phyloP scores from a whole-genome alignment of 2,888 invertebrate species.

The Epinotia demarniana region DNA sequence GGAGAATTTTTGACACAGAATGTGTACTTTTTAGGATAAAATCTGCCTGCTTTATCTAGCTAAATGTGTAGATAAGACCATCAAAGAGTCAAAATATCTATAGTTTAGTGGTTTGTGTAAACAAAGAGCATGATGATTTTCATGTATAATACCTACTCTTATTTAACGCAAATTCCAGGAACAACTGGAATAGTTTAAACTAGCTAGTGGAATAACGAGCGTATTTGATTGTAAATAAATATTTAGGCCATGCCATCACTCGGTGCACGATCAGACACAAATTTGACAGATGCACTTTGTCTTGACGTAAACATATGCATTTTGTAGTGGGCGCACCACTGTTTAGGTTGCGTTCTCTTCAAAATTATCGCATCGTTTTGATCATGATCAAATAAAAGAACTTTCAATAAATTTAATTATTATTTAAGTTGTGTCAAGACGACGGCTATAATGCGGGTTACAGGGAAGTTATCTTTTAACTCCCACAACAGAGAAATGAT shows the following conservation, averaged over 20 bases:
- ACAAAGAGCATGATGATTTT: conserved; percentile 2
- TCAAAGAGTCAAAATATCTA: neutral
- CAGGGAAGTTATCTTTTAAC: neutral
- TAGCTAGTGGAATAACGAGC: neutral
- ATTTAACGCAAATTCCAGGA: neutral
- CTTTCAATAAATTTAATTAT: conserved; percentile 1
- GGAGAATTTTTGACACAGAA: neutral
- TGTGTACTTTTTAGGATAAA: neutral
- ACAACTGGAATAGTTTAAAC: neutral
- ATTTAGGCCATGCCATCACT: conserved; percentile 29
- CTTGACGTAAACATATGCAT: conserved; percentile 29
- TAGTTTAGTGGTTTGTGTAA: neutral
- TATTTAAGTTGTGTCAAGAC: neutral
- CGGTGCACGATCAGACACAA: conserved; percentile 8
- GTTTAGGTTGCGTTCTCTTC: conserved; percentile 22
- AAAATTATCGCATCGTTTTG: conserved; percentile 8
- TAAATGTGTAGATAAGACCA: neutral
- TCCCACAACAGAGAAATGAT: neutral
- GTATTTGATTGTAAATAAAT: conserved; percentile 30
- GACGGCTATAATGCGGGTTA: neutral
- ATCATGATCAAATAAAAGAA: conserved; percentile 12
- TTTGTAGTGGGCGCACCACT: conserved; percentile 10
- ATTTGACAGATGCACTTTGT: conserved; percentile 39
- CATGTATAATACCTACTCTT: neutral
- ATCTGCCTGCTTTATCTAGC: neutral